These are phyloP conservation scores for Zaprionus vittiger DNA, from an alignment of 1,140 invertebrate species.

Conservation along the genomic window DNA sequence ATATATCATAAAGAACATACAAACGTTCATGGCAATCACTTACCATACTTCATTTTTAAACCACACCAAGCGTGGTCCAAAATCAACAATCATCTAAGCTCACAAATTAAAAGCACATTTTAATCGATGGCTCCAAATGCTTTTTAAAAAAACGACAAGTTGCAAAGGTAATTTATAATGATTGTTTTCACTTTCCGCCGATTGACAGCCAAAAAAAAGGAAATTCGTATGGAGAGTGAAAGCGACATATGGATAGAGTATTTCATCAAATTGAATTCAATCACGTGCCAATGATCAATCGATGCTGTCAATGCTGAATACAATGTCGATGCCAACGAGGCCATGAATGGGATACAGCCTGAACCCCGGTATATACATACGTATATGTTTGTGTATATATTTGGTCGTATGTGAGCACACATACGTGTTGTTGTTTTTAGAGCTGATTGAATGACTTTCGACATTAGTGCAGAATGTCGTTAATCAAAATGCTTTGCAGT, in stretches of 20 bases:
- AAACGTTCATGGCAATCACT: not conserved
- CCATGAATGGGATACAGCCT: constrained; percentile 65
- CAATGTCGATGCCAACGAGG: constrained; percentile 56
- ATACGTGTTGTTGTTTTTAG: constrained; percentile 37
- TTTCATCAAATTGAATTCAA: constrained; percentile 82
- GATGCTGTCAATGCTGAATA: constrained; percentile 71
- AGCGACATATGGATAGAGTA: constrained; percentile 73
- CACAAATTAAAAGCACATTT: constrained; percentile 34
- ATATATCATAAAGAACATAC: not conserved
- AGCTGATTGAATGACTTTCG: constrained; percentile 80
- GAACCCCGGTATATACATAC: constrained; percentile 16
- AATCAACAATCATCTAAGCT: constrained; percentile 8
- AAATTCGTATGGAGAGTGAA: constrained; percentile 23
- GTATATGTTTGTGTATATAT: not conserved
- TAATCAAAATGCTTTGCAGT: constrained; percentile 71
- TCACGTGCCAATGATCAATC: constrained; percentile 82
- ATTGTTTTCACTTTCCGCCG: constrained; percentile 16
- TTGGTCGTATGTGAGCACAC: constrained; percentile 15
- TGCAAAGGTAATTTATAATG: constrained; percentile 56
- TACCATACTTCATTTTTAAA: not conserved
- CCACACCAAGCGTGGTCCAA: not conserved
- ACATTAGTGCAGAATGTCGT: constrained; percentile 77
- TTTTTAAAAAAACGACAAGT: constrained; percentile 45
- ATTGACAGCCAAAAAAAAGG: not conserved
- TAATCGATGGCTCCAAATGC: constrained; percentile 32